Conservation (phyloP, 2,113 vertebrate genomes). For the Etheostoma cragini region DNA sequence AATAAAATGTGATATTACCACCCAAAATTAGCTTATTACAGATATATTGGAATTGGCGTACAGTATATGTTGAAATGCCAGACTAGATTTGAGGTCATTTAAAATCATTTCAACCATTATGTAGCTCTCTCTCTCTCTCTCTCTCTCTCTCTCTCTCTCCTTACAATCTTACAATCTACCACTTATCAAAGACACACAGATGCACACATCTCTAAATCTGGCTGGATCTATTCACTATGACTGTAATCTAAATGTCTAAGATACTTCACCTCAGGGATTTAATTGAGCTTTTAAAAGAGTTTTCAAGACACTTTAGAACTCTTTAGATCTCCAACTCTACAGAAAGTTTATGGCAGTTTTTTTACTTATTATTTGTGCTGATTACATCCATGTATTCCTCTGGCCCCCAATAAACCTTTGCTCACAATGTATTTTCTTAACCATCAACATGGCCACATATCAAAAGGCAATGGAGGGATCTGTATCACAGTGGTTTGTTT, state of each 20-base stretch:
- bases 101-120: no score
- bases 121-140: not conserved
- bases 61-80: no score
- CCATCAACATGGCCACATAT: not conserved
- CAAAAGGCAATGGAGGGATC: not conserved
- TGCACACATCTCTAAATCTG: constrained; percentile 63
- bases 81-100: no score
- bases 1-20: no score
- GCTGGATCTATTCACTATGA: constrained; percentile 62
- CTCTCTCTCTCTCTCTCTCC: constrained; percentile 40
- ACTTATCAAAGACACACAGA: constrained; percentile 68
- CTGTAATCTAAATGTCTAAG: constrained; percentile 46
- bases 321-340: constrained; percentile 26
- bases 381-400: not conserved
- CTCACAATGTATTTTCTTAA: not conserved
- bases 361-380: not conserved
- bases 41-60: no score
- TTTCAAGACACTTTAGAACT: constrained; percentile 35
- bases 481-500: not conserved
- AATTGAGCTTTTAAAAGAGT: constrained; percentile 48
- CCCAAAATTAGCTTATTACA: no score
- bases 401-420: constrained; percentile 18
- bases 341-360: constrained; percentile 33
- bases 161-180: constrained; percentile 56
- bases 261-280: constrained; percentile 54